A percentile compares a stretch with the other conserved stretches of the same genome.
These are phyloP conservation scores for Drosophila pectinifera DNA, from an alignment of 1,140 invertebrate species.

Conservation along the genomic window DNA sequence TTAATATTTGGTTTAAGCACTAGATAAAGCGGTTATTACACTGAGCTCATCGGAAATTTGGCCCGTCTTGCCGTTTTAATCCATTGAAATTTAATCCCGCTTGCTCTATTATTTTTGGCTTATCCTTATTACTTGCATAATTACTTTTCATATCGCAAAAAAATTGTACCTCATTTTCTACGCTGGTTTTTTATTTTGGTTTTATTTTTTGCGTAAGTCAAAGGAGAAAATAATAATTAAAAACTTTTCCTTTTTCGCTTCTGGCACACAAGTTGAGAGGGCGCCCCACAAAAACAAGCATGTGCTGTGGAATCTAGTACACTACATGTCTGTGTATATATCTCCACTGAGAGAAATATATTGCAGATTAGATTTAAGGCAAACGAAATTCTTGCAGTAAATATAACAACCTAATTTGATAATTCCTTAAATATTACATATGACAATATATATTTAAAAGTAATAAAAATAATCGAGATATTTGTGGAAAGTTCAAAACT, in stretches of 20 bases:
- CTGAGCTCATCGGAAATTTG: background rate
- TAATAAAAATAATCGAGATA: too few species aligned
- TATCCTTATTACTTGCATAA: constrained; percentile 51
- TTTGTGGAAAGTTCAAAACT: too few species aligned
- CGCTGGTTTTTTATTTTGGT: background rate
- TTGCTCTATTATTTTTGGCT: constrained; percentile 19
- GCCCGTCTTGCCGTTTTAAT: background rate
- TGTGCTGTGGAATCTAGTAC: constrained; percentile 31
- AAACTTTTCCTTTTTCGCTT: constrained; percentile 49
- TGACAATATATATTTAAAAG: too few species aligned
- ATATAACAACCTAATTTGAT: too few species aligned
- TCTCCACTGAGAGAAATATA: background rate
- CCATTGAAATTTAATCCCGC: constrained; percentile 5
- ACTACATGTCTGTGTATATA: constrained; percentile 20
- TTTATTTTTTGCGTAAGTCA: constrained; percentile 27
- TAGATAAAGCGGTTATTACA: background rate
- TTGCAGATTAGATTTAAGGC: too few species aligned
- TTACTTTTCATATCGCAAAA: constrained; percentile 37
- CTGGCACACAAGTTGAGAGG: constrained; percentile 43
- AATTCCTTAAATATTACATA: too few species aligned
- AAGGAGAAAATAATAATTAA: constrained; percentile 38
- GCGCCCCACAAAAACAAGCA: constrained; percentile 47
- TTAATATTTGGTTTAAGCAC: background rate
- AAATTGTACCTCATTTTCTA: constrained; percentile 21
- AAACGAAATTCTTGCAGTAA: too few species aligned